Base-by-base conservation (phyloP, 2,888 invertebrate genomes). In the Ophion costatus region DNA sequence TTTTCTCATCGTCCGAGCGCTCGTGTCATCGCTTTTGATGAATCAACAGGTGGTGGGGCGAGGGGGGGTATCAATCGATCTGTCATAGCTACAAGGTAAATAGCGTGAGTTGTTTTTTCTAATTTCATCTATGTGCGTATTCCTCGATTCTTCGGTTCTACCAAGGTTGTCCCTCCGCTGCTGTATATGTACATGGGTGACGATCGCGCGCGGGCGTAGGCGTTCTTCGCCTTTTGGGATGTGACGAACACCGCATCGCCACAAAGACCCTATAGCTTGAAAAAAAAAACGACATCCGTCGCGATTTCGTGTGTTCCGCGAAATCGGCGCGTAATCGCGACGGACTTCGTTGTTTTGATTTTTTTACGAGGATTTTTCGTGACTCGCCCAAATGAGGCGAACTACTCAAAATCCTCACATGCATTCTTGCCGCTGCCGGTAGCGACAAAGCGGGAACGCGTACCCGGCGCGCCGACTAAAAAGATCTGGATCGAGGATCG, bases 221-320 rank as follows among this genome's bases (percentile, higher is more conserved):
- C 51, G 51, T 82, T 82, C 86, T 73, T 87, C 79, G 79, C 87
- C 88, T 87, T 88, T 87, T 87, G 69, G 76, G 86, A 86, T 56
- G 5, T 1, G n/a, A 17, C 17, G 74, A 59, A 11, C 59, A 59
- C 20, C 20, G 22, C 38, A 42, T 57, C 6, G 42, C 6, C 42
- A 7, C 9, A 42, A 29, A 20, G 24, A n/a, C 24, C 42, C 29
- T 9, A 56, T 56, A 9, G 10, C 29, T 29, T 33, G 38, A 59
- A 33, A 70, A 10, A 70, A 70, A 14, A 1, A 51, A 51, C 2
- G 17, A 51, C 17, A 51, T 51, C 17, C 14, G 14, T 45, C 45
- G 45, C 14, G 14, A 14, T 51, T 51, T 17, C 5, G 17, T 51
- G 14, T 17, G 17, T 2, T 0, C 14, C 51, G 17, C 14, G 3